phyloP scores from a whole-genome alignment of 2,797 vertebrate genomes.

The Falco rusticolus region DNA sequence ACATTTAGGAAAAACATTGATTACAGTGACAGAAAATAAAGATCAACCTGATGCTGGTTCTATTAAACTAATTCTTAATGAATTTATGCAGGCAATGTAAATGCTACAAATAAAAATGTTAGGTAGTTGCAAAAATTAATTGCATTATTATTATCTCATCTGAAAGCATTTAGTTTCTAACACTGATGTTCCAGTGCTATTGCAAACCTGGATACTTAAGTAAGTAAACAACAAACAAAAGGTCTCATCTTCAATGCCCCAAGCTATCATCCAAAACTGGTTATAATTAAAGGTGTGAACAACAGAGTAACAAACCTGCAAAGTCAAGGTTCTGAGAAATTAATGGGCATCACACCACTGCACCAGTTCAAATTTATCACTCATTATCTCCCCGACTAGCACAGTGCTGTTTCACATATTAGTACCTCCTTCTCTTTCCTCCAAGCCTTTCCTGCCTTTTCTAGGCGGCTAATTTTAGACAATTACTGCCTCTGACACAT shows the following conservation, averaged over 20 bases:
- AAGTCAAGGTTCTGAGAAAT: slow-evolving; percentile 77
- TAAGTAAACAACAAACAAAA: slow-evolving; percentile 75
- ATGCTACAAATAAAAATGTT: not conserved
- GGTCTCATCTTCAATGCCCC: slow-evolving; percentile 60
- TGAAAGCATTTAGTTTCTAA: slow-evolving; percentile 57
- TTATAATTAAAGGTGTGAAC: slow-evolving; percentile 79
- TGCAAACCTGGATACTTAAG: slow-evolving; percentile 66
- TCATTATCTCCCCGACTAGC: slow-evolving; percentile 47
- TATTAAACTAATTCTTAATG: slow-evolving; percentile 27
- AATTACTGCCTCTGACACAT: slow-evolving; percentile 69
- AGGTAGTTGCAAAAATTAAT: slow-evolving; percentile 27
- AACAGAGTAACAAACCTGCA: slow-evolving; percentile 73
- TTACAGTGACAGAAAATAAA: not conserved
- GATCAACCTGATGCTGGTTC: not conserved
- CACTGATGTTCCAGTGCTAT: slow-evolving; percentile 47
- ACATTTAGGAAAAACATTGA: not conserved
- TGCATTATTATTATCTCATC: slow-evolving; percentile 29
- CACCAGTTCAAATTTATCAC: slow-evolving; percentile 67
- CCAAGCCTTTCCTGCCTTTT: slow-evolving; percentile 53
- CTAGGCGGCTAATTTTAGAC: slow-evolving; percentile 71
- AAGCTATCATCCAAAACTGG: slow-evolving; percentile 64
- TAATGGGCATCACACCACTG: slow-evolving; percentile 62
- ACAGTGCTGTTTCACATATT: slow-evolving; percentile 49
- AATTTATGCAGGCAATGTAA: slow-evolving; percentile 40
- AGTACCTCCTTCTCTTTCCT: slow-evolving; percentile 59